Evolutionary conservation across 2,113 vertebrate species (phyloP), one percentile per base, ranked within the genome.

Genomic region (Leptosomus discolor): DNA sequence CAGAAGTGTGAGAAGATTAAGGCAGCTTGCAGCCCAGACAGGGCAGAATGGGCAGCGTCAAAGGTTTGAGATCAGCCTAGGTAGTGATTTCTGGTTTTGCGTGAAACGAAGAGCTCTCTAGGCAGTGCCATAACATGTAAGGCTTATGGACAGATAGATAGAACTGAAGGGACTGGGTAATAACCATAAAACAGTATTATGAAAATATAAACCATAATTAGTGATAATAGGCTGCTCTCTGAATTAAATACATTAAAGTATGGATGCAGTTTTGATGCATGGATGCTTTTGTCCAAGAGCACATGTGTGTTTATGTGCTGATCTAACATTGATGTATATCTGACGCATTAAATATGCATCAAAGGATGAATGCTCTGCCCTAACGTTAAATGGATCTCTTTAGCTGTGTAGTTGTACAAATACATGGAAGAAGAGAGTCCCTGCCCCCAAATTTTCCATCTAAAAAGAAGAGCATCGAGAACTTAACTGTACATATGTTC

Each of bases 171-270:
- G 83, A 95, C 87, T 92, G 85, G 70, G 77, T 89, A 97, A 97
- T 97, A 96, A 97, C 94, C 92, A 88, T 97, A 96, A 97, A 97
- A 69, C 65, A 54, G 29, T 82, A 90, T 96, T 96, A 95, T 90
- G 86, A 96, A 95, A 95, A 96, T 94, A 96, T 95, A 94, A 96
- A 91, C 86, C 54, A 73, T 95, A 95, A 96, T 97, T 94, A 95
- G 80, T 50, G 65, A 84, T 94, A 97, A 97, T 95, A 57, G 54
- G 54, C 94, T 95, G 92, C 87, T 96, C 94, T 89, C 76, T 94
- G 89, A 95, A 97, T 96, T 96, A 94, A 94, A 94, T 92, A 79
- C 53, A 87, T 81, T 94, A 81, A 96, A 94, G 87, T 82, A 87
- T 75, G 80, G 86, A 91, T 91, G 80, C 91, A 71, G 65, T 91